These are phyloP conservation scores for Ophion obscuratus DNA, from an alignment of 2,888 invertebrate genomes.

Conservation along the genomic window DNA sequence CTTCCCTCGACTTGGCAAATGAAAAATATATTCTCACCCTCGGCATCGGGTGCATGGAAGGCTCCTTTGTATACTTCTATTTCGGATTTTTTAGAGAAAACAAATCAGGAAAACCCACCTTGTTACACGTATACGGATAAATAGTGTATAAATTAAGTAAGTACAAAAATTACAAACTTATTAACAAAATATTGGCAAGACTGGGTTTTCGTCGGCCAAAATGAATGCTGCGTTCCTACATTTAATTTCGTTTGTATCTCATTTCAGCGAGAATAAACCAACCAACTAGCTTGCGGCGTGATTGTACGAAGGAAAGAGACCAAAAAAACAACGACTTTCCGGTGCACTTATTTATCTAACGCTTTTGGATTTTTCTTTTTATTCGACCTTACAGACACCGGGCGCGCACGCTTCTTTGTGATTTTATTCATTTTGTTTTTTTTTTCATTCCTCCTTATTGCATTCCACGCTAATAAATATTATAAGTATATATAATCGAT, in stretches of 20 bases:
- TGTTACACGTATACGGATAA: conserved; percentile 76
- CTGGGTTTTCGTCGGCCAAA: conserved; percentile 73
- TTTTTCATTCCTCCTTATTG: conserved; percentile 62
- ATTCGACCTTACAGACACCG: conserved; percentile 1
- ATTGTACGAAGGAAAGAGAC: conserved; percentile 1
- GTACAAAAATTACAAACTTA: conserved; percentile 84
- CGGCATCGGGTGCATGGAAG: conserved; percentile 77
- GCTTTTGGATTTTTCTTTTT: background rate
- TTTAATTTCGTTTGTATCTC: conserved; percentile 46
- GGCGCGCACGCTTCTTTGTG: conserved; percentile 34
- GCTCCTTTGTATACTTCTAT: conserved; percentile 75
- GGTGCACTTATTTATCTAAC: conserved; percentile 53
- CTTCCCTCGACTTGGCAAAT: conserved; percentile 71
- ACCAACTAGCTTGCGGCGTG: background rate
- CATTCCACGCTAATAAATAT: conserved; percentile 68
- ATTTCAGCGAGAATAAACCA: conserved; percentile 28
- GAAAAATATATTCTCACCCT: conserved; percentile 65
- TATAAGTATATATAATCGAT: conserved; percentile 69
- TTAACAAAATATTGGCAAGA: conserved; percentile 84
- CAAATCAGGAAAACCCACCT: conserved; percentile 39
- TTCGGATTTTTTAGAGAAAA: conserved; percentile 69
- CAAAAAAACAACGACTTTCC: conserved; percentile 51
- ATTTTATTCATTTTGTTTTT: conserved; percentile 28
- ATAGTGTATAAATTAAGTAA: conserved; percentile 83
- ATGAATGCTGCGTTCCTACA: conserved; percentile 63